Evolutionary conservation across 1,140 invertebrate genomes (phyloP), one percentile per base, ranked within the genome.

Genomic region (Diploscapter pachys): DNA sequence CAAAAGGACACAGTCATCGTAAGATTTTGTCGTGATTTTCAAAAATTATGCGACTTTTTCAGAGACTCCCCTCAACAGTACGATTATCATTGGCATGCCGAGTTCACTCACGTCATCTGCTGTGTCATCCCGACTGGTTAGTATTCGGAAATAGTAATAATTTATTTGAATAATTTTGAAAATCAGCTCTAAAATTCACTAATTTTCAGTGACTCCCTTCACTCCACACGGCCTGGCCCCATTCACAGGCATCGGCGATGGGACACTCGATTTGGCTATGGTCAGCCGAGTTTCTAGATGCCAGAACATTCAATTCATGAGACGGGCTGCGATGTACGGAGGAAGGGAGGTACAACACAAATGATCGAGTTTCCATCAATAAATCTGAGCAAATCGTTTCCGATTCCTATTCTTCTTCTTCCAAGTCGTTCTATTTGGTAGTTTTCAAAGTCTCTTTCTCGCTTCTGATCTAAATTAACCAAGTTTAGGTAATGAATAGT

Each of bases 181-280:
- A 31, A 31, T 31, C 31, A 31, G 1, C 1, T 31, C 31, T 31
- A 31, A 31, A 31, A 31, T 31, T 31, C 31, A 31, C 31, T 31
- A 31, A 31, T 31, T 31, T 31, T 31, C 31, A 31, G 31, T 31
- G 31, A 79, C 78, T 11, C 84, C 84, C 6, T 85, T 85, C 57
- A 85, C 83, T 3, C 84, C 84, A 31, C 80, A 85, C 56, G 83
- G 83, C 6, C 72, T 85, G 13, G 83, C 83, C 11, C 83, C 83
- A n/a, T 85, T 83, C 65, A 78, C 83, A 13, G 82, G 72, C 65
- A 4, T 4, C 31, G 80, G 80, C 13, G 83, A 85, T 68, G 83
- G 83, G 55, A 76, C 80, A 6, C 81, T 85, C 72, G 83, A 85
- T 69, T 77, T 85, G 65, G 84, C 83, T 8, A 56, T 85, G 48